Evolutionary conservation across 2,113 vertebrate genomes (phyloP), one percentile per base, ranked within the genome.

Genomic region (Brachionichthys hirsutus): DNA sequence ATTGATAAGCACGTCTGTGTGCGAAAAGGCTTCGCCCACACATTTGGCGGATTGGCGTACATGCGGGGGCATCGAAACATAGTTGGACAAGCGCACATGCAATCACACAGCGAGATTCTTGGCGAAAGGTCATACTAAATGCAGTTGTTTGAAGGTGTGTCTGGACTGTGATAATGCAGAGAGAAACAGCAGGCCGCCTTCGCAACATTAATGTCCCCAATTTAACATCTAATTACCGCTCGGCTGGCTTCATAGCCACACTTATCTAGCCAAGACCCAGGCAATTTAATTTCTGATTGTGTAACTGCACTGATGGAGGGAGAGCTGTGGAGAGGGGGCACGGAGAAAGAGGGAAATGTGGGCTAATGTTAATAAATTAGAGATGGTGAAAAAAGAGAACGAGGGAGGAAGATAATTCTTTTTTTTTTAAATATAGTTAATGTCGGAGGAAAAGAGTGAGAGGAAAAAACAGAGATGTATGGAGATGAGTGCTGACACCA

Each of bases 251-350:
- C 87, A 89, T 84, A 89, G 85, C 81, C 74, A 76, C 84, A 89
- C 86, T 89, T 89, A 89, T 89, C 87, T 88, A 80, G 80, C 87
- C 83, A 77, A 84, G 86, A 86, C 79, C 83, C 84, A 87, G 86
- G 86, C 87, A 89, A 89, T 89, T 89, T 89, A 89, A 89, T 88
- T 85, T 89, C 77, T 88, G 87, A 89, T 87, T 88, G 86, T 85
- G 83, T 62, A 81, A 87, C 81, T 15, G 68, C 38, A 62, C 77
- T 60, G 83, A 87, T 84, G 85, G 87, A 85, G 84, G 66, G 73
- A 80, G 85, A 87, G 70, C 73, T 71, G 81, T 73, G 65, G 72
- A 85, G 81, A 78, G 84, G 82, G 84, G 84, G 83, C 83, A 88
- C 63, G 20, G 56, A 64, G 62, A 75, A 85, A 75, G 67, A 81